These are phyloP conservation scores for Lysandra bellargus DNA, from an alignment of 2,888 invertebrate species.

Conservation along the genomic window DNA sequence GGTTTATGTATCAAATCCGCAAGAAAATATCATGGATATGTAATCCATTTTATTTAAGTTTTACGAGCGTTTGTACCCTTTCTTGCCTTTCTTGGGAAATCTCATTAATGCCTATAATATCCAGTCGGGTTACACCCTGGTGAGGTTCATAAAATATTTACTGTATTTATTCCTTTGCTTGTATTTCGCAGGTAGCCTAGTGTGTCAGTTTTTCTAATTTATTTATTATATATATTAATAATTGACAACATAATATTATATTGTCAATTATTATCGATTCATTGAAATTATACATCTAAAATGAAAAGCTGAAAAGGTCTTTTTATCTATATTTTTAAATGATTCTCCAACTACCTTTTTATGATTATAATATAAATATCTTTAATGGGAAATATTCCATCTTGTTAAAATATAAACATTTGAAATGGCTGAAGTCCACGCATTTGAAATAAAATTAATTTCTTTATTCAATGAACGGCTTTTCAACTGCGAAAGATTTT, in stretches of 20 bases:
- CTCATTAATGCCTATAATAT: constrained; percentile 14
- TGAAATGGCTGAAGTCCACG: no score
- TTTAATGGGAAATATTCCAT: no score
- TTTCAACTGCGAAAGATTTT: no score
- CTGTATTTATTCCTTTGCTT: neutral
- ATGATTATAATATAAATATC: no score
- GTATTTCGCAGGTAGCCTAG: neutral
- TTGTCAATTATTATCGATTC: neutral
- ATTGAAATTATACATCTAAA: no score
- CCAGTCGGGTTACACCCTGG: neutral
- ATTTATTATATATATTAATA: neutral
- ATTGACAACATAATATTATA: neutral
- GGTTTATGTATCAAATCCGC: neutral
- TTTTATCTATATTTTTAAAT: no score
- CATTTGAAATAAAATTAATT: no score
- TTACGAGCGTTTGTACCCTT: constrained; percentile 15
- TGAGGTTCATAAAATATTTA: constrained; percentile 19
- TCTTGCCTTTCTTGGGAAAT: constrained; percentile 12
- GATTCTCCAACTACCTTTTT: no score
- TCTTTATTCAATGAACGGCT: no score
- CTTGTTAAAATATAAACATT: no score
- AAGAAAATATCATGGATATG: neutral
- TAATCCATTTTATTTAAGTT: constrained; percentile 15
- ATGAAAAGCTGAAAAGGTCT: no score
- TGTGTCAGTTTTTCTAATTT: neutral